phyloP scores from a whole-genome alignment of 2,113 vertebrate species.

The Coregonus clupeaformis region DNA sequence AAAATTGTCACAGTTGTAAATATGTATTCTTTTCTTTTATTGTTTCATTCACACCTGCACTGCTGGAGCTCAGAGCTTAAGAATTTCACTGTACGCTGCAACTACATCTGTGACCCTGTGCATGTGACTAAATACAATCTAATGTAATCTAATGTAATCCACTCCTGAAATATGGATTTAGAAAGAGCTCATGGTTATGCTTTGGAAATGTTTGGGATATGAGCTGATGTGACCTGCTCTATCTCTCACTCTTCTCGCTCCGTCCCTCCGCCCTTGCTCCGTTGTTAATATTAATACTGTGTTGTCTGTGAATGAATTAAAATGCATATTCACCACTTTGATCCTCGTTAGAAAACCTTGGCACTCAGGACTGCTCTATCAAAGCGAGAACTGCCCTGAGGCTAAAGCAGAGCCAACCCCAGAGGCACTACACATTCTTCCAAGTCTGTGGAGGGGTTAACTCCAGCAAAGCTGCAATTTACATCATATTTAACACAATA shows the following conservation, averaged over 20 bases:
- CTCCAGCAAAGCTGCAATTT: background rate
- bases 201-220: background rate
- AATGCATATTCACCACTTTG: too few relatives aligned
- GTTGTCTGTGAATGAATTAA: background rate
- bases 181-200: slow-evolving; percentile 1
- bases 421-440: background rate
- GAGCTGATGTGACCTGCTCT: background rate
- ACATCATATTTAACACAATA: background rate
- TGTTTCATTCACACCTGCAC: background rate
- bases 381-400: background rate
- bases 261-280: too few relatives aligned
- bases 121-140: too few relatives aligned
- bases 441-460: background rate
- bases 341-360: too few relatives aligned
- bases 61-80: background rate
- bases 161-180: slow-evolving; percentile 29
- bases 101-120: too few relatives aligned
- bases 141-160: too few relatives aligned
- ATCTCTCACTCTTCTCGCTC: background rate
- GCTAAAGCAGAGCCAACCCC: background rate
- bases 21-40: too few relatives aligned
- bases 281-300: background rate
- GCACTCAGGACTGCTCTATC: too few relatives aligned
- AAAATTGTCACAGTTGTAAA: background rate
- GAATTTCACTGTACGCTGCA: too few relatives aligned